phyloP scores from a whole-genome alignment of 2,113 vertebrate species.

The Regulus satrapa region DNA sequence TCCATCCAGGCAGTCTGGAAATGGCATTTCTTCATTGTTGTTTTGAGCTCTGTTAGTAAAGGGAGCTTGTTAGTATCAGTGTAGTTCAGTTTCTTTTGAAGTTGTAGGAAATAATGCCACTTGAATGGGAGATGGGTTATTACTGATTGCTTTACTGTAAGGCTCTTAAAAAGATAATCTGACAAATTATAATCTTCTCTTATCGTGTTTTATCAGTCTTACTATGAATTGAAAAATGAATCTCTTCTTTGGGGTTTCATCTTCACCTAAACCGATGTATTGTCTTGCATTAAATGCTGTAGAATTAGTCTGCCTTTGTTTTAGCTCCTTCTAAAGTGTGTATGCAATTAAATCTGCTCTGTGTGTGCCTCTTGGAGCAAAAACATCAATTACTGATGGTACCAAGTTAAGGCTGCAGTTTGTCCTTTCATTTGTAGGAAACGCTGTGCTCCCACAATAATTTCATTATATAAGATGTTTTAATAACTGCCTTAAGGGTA shows the following conservation, averaged over 20 bases:
- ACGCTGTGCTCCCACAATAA: neutral
- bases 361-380: neutral
- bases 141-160: neutral
- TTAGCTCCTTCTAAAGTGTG: neutral
- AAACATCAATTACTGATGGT: neutral
- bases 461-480: neutral
- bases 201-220: neutral
- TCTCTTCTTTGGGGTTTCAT: neutral
- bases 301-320: neutral
- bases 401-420: neutral
- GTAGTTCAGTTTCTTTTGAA: neutral
- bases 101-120: neutral
- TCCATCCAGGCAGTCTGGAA: neutral
- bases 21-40: neutral
- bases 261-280: neutral
- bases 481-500: neutral
- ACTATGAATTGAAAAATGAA: neutral
- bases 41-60: neutral
- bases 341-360: neutral
- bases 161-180: constrained; percentile 15
- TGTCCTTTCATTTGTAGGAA: neutral
- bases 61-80: neutral
- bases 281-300: neutral
- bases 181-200: neutral
- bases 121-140: neutral